Evolutionary conservation across 1,140 invertebrate genomes (phyloP).

Genomic region (Stegodyphus mimosarum): DNA sequence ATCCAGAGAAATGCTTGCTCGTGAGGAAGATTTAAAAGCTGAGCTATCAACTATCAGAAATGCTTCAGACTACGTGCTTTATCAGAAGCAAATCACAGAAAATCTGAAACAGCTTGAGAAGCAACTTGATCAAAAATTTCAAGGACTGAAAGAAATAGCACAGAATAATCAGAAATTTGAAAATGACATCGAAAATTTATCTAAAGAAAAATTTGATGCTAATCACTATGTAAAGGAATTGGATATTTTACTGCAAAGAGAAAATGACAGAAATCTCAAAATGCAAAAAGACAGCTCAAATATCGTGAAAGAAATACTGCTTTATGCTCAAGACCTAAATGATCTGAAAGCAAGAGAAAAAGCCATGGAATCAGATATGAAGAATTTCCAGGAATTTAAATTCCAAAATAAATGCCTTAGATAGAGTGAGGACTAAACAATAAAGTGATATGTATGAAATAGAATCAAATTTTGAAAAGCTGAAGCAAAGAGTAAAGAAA

Average conservation of each 20-base stretch:
- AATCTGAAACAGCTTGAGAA: slow-evolving; percentile 29
- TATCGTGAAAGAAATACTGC: slow-evolving; percentile 10
- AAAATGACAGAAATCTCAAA: slow-evolving; percentile 10
- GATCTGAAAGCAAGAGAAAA: slow-evolving; percentile 25
- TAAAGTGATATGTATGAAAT: slow-evolving; percentile 51
- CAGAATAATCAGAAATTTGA: slow-evolving; percentile 12
- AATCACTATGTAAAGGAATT: slow-evolving; percentile 38
- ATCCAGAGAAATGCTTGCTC: neutral
- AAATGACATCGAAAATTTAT: slow-evolving; percentile 23
- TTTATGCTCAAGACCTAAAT: slow-evolving; percentile 15
- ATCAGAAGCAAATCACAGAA: slow-evolving; percentile 25
- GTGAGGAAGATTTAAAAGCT: slow-evolving; percentile 36
- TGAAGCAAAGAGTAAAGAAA: slow-evolving; percentile 28
- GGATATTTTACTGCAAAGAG: slow-evolving; percentile 21
- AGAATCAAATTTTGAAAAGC: slow-evolving; percentile 40
- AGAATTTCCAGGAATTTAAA: slow-evolving; percentile 38
- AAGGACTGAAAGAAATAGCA: neutral
- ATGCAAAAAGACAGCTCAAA: slow-evolving; percentile 10
- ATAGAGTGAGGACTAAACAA: slow-evolving; percentile 32
- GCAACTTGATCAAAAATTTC: slow-evolving; percentile 10
- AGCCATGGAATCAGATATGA: slow-evolving; percentile 2
- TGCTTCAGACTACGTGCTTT: slow-evolving; percentile 19
- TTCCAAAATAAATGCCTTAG: slow-evolving; percentile 4
- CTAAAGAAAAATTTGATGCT: slow-evolving; percentile 42
- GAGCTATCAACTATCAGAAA: slow-evolving; percentile 15